These are phyloP conservation scores for Capreolus pygargus DNA, from an alignment of 2,113 vertebrate species.

Conservation along the genomic window DNA sequence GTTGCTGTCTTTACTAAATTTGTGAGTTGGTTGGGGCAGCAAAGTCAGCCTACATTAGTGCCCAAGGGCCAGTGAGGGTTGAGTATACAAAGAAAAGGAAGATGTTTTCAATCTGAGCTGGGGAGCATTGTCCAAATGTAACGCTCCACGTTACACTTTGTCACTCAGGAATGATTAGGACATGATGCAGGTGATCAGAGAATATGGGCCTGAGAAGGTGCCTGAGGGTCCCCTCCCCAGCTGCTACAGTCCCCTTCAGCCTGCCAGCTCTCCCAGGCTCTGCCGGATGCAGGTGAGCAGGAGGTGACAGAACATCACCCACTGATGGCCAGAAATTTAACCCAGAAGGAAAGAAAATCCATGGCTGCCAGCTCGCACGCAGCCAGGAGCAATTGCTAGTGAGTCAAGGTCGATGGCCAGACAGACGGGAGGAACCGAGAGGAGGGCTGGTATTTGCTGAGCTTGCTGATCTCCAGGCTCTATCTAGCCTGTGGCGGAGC, in stretches of 20 bases:
- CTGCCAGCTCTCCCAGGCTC: slow-evolving; percentile 1
- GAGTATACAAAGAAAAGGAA: not conserved
- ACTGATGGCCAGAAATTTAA: slow-evolving; percentile 77
- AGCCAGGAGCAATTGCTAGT: slow-evolving; percentile 82
- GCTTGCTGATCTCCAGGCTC: slow-evolving; percentile 62
- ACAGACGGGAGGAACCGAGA: slow-evolving; percentile 69
- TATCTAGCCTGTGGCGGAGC: not conserved
- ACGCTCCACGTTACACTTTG: not conserved
- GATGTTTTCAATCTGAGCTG: not conserved
- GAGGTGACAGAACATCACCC: slow-evolving; percentile 68
- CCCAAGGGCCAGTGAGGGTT: not conserved
- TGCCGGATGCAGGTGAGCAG: not conserved
- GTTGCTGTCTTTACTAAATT: not conserved
- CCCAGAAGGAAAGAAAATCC: slow-evolving; percentile 86
- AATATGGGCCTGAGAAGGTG: not conserved
- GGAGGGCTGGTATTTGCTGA: slow-evolving; percentile 79
- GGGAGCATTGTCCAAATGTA: not conserved
- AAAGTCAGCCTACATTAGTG: not conserved
- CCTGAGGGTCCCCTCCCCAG: not conserved
- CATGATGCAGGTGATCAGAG: slow-evolving; percentile 37
- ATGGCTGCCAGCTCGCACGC: slow-evolving; percentile 77
- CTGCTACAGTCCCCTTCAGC: not conserved
- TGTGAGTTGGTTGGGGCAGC: not conserved
- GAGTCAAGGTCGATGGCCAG: slow-evolving; percentile 77
- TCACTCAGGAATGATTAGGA: slow-evolving; percentile 52